Evolutionary conservation across 2,113 vertebrate genomes (phyloP).

Genomic region (Lepidiolamprologus cunningtoni): DNA sequence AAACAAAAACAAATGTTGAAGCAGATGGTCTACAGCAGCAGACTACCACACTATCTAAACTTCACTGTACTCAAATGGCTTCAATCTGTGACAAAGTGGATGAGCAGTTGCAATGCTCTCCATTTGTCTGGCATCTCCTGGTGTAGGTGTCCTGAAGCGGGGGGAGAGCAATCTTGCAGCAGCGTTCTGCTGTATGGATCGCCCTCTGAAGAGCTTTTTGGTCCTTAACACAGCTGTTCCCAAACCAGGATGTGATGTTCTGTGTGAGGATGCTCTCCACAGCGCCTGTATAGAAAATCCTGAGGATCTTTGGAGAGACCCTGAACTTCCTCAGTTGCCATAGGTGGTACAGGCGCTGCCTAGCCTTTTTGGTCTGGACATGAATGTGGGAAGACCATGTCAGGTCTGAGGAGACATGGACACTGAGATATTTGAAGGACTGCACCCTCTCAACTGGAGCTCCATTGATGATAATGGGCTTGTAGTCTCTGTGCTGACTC

Average conservation of each 20-base stretch:
- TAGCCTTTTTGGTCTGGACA: background rate
- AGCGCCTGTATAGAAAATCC: background rate
- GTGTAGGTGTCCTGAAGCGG: background rate
- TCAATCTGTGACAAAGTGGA: background rate
- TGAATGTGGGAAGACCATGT: background rate
- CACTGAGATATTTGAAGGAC: rapidly evolving
- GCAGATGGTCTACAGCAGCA: background rate
- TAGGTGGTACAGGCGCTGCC: rapidly evolving
- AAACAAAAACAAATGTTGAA: background rate
- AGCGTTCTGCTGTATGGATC: background rate
- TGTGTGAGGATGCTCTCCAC: background rate
- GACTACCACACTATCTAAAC: background rate
- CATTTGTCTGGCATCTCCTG: background rate
- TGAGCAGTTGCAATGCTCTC: background rate
- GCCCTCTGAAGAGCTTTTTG: background rate
- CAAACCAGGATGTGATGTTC: background rate
- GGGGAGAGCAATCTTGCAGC: background rate
- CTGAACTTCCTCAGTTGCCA: background rate
- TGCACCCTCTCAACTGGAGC: background rate
- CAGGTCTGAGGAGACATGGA: background rate
- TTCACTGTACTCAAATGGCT: background rate
- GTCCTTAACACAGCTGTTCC: background rate
- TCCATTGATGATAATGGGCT: background rate
- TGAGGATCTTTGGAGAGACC: background rate
- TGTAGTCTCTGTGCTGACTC: background rate